Base-by-base conservation (phyloP, 92 coral and sea anemone species). In the Pocillopora meandrina region DNA sequence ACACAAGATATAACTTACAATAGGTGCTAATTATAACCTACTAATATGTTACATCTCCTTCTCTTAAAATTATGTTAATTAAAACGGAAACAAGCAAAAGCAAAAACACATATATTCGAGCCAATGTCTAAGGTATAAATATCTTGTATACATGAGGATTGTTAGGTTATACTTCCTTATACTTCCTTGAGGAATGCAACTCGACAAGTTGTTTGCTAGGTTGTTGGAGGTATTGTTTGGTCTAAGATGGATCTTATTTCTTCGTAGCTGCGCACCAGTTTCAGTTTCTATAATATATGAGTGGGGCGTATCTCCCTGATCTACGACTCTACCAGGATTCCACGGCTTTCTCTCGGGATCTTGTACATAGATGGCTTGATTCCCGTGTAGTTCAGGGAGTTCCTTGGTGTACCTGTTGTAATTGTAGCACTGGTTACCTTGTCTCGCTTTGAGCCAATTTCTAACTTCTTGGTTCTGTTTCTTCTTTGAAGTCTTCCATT, bases 331-430 rank as follows among this genome's bases (percentile, higher is more conserved):
- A 34, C 79, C 85, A 31, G 85, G 89, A 56, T 56, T 78, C 84
- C 69, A 69, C 59, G 89, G 77, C 76, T 70, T 78, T 14, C 58
- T 71, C 75, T 20, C 61, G 19, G 87, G 87, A n/a, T 86, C 80
- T 26, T 86, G 89, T 55, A 71, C 78, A 35, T 77, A 49, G 61
- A 78, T 65, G 74, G 76, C 84, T 71, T 86, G 84, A 31, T 70
- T 52, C 65, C 58, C 58, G 69, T 42, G 58, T 62, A 68, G 84
- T 19, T 77, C 65, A 64, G 84, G 75, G 72, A 78, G 76, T 31
- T 85, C 84, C 35, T 78, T 56, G 9, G 71, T 42, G 74, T 86
- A 23, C n/a, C 65, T 84, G 82, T 72, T 75, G 56, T 74, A 33
- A 16, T 18, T 35, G 34, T 63, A 21, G 79, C 75, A 56, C 66